Evolutionary conservation across 2,113 vertebrate genomes (phyloP), one percentile per base, ranked within the genome.

Genomic region (Gila orcuttii): DNA sequence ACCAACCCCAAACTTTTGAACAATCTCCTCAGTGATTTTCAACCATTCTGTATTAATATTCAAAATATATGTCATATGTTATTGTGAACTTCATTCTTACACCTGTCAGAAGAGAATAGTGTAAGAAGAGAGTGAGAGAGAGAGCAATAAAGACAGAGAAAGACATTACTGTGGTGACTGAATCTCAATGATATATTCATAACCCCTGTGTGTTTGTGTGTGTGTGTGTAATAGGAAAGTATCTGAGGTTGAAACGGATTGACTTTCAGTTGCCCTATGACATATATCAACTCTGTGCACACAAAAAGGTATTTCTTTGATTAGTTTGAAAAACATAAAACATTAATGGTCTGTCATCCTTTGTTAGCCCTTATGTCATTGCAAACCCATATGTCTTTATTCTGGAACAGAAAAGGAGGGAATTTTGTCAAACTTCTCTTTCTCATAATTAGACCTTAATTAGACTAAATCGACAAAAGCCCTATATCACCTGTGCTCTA

Each of bases 251-350:
- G 86, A 99, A 98, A 91, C 92, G 97, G 85, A 98, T 97, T 64
- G 95, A 99, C 94, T 99, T 99, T 94, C 97, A 99, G 95, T 93
- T 99, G 90, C 98, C 98, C 25, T 99, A 98, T 76, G 98, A 99
- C 89, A 97, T 99, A 90, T 96, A 99, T 91, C 98, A 97, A 97
- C 96, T 97, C 90, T 99, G 96, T 96, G 97, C 97, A 91, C 96
- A 98, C 88, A 96, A 98, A 90, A 96, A 99, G 98, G 98, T 99
- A 96, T 0, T 82, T 75, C 8, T 57, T 19, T 42, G 2, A 59
- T 60, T 55, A 12, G 23, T 73, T 69, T n/a, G 1, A 69, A 68
- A 69, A 33, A 11, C 59, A 64, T 59, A n/a, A 79, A 60, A 6
- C 59, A 47, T 80, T n/a, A 47, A 33, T 52, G 2, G 10, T 33